phyloP scores from a whole-genome alignment of 2,113 vertebrate genomes.

The Halcyon malimbica region DNA sequence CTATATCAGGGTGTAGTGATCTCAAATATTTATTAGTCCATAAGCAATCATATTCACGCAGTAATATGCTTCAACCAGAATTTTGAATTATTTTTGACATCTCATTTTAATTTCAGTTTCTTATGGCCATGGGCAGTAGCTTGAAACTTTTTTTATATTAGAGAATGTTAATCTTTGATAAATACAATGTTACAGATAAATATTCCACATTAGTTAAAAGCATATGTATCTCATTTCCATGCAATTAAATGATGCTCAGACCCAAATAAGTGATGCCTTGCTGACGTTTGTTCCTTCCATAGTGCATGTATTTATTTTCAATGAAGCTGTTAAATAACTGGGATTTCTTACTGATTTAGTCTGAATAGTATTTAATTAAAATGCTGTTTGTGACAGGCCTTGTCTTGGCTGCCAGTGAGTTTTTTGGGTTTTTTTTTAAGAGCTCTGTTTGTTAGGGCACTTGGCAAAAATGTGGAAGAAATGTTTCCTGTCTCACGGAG shows the following conservation, averaged over 20 bases:
- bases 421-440: background rate
- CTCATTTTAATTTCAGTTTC: background rate
- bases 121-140: background rate
- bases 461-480: background rate
- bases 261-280: background rate
- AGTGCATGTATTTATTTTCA: background rate
- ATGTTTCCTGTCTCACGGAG: background rate
- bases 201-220: slow-evolving; percentile 1
- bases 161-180: background rate
- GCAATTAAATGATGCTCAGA: background rate
- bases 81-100: background rate
- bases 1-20: background rate
- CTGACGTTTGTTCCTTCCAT: background rate
- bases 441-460: background rate
- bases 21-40: background rate
- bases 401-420: background rate
- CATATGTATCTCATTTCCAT: background rate
- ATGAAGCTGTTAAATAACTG: background rate
- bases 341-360: background rate
- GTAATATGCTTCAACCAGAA: background rate
- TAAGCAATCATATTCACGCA: background rate
- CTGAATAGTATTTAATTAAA: slow-evolving; percentile 18
- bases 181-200: background rate
- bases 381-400: background rate
- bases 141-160: background rate